Base-by-base conservation (phyloP, 2,113 vertebrate species). In the Gymnocephalus cernua region DNA sequence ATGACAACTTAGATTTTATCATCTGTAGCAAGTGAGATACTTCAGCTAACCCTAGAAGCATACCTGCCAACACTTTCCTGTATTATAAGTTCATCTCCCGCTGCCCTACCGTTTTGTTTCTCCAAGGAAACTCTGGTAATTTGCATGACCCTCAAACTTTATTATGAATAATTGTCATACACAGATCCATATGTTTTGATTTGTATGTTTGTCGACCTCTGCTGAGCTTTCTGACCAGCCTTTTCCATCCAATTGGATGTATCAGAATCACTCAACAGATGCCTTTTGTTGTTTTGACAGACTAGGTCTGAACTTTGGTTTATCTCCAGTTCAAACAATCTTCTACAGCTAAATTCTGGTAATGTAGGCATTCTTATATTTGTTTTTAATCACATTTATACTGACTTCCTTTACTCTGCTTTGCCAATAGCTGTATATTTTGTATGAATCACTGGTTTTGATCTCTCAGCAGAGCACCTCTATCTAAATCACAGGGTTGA, bases 401-500 rank as follows among this genome's bases (percentile, higher is more conserved):
- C 21, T 71, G 70, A 16, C 35, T 53, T 59, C n/a, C 38, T 44
- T 57, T 70, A 21, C 14, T 38, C 44, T 48, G 41, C 32, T n/a
- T 13, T 47, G 47, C 62, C 44, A 74, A 50, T 16, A 53, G 23
- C 48, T 35, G 41, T 54, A 8, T 62, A n/a, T 51, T 74, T 64
- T 41, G 18, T 32, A 13, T 67, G 67, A 79, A 50, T 73, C 50
- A 23, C 50, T 64, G 53, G 54, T 84, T 84, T 53, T 78, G 21
- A 76, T 83, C 47, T 47, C 32, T 78, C 56, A 35, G n/a, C 61
- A 18, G 14, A 58, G 57, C 53, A 35, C 59, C 65, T 70, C 53
- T 38, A 23, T 77, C 19, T 76, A 74, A 80, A 87, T 77, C 70
- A 61, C 67, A 83, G 58, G 63, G 13, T 65, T 72, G 70, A 77